A percentile compares a stretch with the other conserved stretches of the same genome.
phyloP scores from a whole-genome alignment of 2,113 vertebrate genomes.

The Leucosticte australis region DNA sequence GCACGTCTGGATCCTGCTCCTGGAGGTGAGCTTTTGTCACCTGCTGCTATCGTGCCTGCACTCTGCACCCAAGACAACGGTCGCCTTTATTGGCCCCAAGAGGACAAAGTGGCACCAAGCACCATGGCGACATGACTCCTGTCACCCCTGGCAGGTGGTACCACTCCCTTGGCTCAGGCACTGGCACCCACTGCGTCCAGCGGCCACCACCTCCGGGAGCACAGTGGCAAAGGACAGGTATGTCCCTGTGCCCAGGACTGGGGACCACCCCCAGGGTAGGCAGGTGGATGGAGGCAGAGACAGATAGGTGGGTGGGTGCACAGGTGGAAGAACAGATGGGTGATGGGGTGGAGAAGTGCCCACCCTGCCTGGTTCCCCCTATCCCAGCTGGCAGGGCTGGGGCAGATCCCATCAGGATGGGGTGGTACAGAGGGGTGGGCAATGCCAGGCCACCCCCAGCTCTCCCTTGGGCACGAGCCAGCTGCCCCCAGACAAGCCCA shows the following conservation, averaged over 20 bases:
- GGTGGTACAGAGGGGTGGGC: background rate
- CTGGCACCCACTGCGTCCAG: background rate
- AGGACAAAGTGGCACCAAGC: background rate
- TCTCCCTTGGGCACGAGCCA: background rate
- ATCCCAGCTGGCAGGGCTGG: background rate
- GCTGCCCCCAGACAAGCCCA: background rate
- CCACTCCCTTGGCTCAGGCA: background rate
- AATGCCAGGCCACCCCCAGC: background rate
- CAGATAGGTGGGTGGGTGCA: too few species aligned
- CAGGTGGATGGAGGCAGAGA: too few species aligned
- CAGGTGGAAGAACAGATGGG: too few species aligned
- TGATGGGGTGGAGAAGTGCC: background rate
- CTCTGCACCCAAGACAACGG: background rate
- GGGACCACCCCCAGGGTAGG: accelerated
- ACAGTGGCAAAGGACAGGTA: background rate
- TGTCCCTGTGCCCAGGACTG: background rate
- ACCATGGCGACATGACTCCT: background rate
- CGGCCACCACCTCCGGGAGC: accelerated
- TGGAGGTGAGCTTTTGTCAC: background rate
- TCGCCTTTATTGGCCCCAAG: background rate
- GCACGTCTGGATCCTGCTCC: background rate
- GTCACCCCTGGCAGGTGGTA: background rate
- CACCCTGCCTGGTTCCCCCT: background rate
- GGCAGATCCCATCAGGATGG: background rate
- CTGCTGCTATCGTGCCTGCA: accelerated